Base-by-base conservation (phyloP, 2,797 vertebrate genomes). In the Babyrousa celebensis region DNA sequence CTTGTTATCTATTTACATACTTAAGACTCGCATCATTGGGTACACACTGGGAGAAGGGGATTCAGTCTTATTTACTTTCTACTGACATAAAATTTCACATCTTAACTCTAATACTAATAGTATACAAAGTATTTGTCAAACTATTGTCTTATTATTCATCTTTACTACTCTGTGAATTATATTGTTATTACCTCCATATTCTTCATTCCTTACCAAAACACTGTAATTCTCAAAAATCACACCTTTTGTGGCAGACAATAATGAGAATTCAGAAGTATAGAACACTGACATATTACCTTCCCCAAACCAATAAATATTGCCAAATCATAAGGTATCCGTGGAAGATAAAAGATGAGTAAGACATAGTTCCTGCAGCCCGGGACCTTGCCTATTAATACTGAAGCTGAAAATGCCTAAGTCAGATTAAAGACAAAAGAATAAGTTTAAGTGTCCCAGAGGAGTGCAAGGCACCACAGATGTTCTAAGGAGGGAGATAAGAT, bases 41-140 rank as follows among this genome's bases (percentile, higher is more conserved):
- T 36, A 77, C 32, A 52, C 18, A 79, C 1, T 1, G 5, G 67
- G 29, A 65, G 11, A 86, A 18, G 10, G 6, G 43, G 3, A 77
- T 2, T 36, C 52, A 32, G 40, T 78, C 40, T 80, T 78, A 63
- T 94, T 94, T 91, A 52, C 60, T 83, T 67, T 85, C 63, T 52
- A 88, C 12, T 84, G 15, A 36, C 48, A 83, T 54, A 92, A 83
- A 93, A 58, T 68, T n/a, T 78, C 48, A 83, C 21, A 94, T 84
- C 56, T 62, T 80, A 58, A 2, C 25, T 83, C 0, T 48, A 87
- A 67, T 74, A 65, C 0, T 48, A 87, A 74, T 74, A 70, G 36
- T 56, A 67, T 74, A 67, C 6, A 74, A 71, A 94, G 82, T 20
- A 82, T 12, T 74, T 77, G 3, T 60, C 65, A 87, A 65, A 36